These are phyloP conservation scores for Macquaria ambigua DNA, from an alignment of 2,113 vertebrate genomes.

Conservation along the genomic window DNA sequence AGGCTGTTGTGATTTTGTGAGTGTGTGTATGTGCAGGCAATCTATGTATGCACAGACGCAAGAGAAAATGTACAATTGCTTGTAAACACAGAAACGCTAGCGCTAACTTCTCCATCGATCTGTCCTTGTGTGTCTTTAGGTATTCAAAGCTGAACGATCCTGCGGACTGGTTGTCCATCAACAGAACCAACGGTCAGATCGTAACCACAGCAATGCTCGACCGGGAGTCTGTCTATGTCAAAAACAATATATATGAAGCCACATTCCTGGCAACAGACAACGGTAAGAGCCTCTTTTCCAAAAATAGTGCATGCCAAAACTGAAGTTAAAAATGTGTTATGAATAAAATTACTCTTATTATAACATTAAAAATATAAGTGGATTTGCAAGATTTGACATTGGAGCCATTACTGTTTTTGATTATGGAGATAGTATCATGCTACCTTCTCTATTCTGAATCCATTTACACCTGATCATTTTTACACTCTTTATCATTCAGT, in stretches of 20 bases:
- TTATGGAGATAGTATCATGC: not conserved
- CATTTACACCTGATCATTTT: not conserved
- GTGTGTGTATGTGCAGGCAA: slow-evolving; percentile 42
- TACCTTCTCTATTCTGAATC: not conserved
- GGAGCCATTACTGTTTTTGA: not conserved
- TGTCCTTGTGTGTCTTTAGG: slow-evolving; percentile 79
- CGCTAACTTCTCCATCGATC: slow-evolving; percentile 48
- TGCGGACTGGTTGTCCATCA: slow-evolving; percentile 96
- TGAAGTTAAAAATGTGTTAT: too few species aligned
- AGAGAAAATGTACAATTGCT: slow-evolving; percentile 54
- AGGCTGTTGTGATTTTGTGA: slow-evolving; percentile 58
- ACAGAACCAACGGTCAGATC: slow-evolving; percentile 93
- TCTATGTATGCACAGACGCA: slow-evolving; percentile 33
- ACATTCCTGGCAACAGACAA: slow-evolving; percentile 97
- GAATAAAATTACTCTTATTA: not conserved
- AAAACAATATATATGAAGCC: slow-evolving; percentile 95
- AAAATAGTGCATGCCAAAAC: not conserved
- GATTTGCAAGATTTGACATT: too few species aligned
- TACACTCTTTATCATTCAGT: too few species aligned
- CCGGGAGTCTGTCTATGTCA: slow-evolving; percentile 93
- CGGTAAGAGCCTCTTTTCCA: slow-evolving; percentile 81
- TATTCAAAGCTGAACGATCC: slow-evolving; percentile 97
- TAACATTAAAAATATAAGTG: too few species aligned
- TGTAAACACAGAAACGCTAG: slow-evolving; percentile 43
- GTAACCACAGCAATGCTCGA: slow-evolving; percentile 92